Evolutionary conservation across 2,113 vertebrate genomes (phyloP).

Genomic region (Vanacampus margaritifer): DNA sequence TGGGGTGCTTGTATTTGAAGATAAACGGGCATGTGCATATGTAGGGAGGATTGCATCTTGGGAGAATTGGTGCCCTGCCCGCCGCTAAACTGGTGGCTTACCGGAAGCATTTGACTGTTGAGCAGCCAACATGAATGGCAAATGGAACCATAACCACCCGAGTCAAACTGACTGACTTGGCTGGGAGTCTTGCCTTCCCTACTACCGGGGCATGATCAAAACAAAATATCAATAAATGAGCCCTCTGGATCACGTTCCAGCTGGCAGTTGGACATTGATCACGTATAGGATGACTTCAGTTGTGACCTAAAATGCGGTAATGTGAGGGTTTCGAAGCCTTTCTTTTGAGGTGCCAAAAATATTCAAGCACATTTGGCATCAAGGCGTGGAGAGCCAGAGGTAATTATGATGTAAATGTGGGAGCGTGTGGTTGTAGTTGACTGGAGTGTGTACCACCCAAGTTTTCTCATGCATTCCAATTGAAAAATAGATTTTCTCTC

Average conservation of each 20-base stretch:
- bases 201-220: constrained; percentile 49
- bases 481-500: neutral
- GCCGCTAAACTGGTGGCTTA: constrained; percentile 39
- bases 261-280: constrained; percentile 13
- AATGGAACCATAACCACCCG: constrained; percentile 51
- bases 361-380: constrained; percentile 46
- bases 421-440: neutral
- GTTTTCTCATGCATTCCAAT: neutral
- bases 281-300: constrained; percentile 35
- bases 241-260: constrained; percentile 19
- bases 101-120: constrained; percentile 26
- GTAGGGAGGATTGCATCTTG: constrained; percentile 39
- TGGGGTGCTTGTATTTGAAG: constrained; percentile 41
- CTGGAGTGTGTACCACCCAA: neutral
- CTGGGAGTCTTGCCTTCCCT: constrained; percentile 28
- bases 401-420: constrained; percentile 58
- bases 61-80: constrained; percentile 34
- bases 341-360: constrained; percentile 57
- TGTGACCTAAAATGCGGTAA: constrained; percentile 56
- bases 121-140: constrained; percentile 44
- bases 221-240: constrained; percentile 33
- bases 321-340: constrained; percentile 54
- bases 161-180: constrained; percentile 49
- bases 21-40: constrained; percentile 41
- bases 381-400: constrained; percentile 45